Base-by-base conservation (phyloP, 37 sponge, comb jelly and placozoan genomes). In the Beroe forskalii region DNA sequence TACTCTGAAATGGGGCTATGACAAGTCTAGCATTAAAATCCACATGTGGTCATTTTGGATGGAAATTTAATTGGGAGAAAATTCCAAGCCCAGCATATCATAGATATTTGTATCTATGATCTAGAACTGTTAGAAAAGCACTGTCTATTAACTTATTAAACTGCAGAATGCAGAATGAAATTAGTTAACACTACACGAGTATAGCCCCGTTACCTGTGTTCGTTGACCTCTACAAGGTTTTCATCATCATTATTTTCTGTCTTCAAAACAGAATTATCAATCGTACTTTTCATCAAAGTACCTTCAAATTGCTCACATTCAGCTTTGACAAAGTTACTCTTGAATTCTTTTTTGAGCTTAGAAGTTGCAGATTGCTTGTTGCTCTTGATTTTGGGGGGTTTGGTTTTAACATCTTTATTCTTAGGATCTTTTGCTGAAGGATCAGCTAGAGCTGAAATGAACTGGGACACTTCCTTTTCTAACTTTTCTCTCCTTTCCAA, bases 171-270 rank as follows among this genome's bases (percentile, higher is more conserved):
- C n/a, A n/a, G n/a, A n/a, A n/a, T n/a, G n/a, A 80, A 80, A 27
- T 80, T 80, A 19, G 86, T 41, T 80, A 80, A 80, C 86, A 38
- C 86, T 80, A 80, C 27, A 44, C 86, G 86, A 80, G 86, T 25
- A 44, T 80, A 80, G 86, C 55, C 86, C 86, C 76, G 3, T 33
- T 80, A 80, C 86, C 86, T 80, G 86, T 80, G 86, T 44, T 80
- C 86, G 24, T 44, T 80, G 43, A 37, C 35, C 30, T 80, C 86
- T 23, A 42, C 55, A 1, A 43, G 35, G 24, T 80, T 30, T 44
- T 41, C 86, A 17, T 12, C 86, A n/a, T 43, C 48, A 44, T 20
- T 44, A 2, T 9, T 32, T 25, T 80, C 86, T 22, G 55, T 3
- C 4, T 32, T 22, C 40, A 80, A 38, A 23, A 80, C 86, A 4